Percentiles rank a stretch among this genome's conserved stretches.
Evolutionary conservation across 2,113 vertebrate genomes (phyloP).

Genomic region (Coreoperca whiteheadi): DNA sequence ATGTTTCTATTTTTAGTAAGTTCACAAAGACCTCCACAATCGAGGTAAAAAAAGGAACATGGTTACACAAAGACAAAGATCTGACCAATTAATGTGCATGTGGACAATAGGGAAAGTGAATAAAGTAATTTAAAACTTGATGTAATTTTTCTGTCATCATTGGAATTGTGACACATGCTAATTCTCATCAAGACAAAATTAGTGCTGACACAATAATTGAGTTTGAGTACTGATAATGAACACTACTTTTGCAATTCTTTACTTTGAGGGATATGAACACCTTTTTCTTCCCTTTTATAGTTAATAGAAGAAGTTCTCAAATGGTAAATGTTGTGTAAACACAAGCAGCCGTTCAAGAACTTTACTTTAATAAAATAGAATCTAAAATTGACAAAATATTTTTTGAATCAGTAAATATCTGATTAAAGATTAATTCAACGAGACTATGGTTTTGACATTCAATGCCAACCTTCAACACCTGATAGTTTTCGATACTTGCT

Average conservation of each 20-base stretch:
- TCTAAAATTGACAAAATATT: neutral
- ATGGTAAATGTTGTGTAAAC: neutral
- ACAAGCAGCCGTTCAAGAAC: neutral
- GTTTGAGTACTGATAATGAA: neutral
- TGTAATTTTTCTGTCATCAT: neutral
- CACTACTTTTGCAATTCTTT: neutral
- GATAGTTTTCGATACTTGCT: neutral
- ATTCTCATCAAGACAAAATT: neutral
- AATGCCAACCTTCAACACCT: neutral
- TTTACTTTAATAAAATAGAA: neutral
- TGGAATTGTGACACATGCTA: neutral
- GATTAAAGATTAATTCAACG: neutral
- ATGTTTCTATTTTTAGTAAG: constrained; percentile 35
- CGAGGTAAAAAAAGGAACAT: neutral
- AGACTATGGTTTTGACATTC: neutral
- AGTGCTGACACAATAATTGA: neutral
- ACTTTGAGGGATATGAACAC: neutral
- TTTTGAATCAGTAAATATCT: neutral
- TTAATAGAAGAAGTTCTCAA: neutral
- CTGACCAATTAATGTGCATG: neutral
- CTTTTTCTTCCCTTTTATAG: neutral
- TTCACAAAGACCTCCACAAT: neutral
- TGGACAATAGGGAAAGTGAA: neutral
- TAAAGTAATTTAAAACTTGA: neutral
- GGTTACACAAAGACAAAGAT: neutral